Base-by-base conservation (phyloP, 64 coral and sea anemone species). In the Stylophora pistillata region DNA sequence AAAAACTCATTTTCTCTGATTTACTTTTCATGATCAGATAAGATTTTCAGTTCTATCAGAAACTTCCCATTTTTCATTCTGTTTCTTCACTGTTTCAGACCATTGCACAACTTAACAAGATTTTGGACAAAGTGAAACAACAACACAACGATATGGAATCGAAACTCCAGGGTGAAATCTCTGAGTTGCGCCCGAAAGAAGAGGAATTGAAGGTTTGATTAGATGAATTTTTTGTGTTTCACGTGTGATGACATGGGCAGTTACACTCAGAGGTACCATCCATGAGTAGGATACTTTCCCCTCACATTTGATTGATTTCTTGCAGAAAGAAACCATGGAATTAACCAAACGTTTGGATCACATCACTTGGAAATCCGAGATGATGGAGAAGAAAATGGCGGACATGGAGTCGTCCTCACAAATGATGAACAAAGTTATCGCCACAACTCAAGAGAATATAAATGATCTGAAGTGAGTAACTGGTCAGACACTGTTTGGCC, bases 381-480 rank as follows among this genome's bases (percentile, higher is more conserved):
- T 95, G 96, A 98, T 98, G 93, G 86, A 89, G 25, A 93, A 92
- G 69, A 98, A 98, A 65, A 98, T 92, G 90, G 77, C 89, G 30
- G 96, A 95, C 56, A 98, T 98, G 93, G 89, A 91, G 13, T 95
- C 96, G 3, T 98, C 96, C 0, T 78, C 80, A 15, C 74, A 55
- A 18, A 95, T 95, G 90, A 99, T 99, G 97, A 88, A 86, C 27
- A 95, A 95, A 88, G 90, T 88, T 15, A 87, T 95, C 25, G 72
- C 86, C 26, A 30, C 87, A 14, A 99, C 89, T 1, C 88, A 78
- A 52, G 97, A 93, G 23, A 58, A 72, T 31, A 95, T 95, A 23
- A 76, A 74, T 72, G 82, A 93, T 72, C 77, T 99, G 26, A 94
- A 86, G 96, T 98, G 37, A 92, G 94, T 91, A 20, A 18, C 9